Conservation (phyloP, 2,888 invertebrate species). For the Acanthosepion lycidas region DNA sequence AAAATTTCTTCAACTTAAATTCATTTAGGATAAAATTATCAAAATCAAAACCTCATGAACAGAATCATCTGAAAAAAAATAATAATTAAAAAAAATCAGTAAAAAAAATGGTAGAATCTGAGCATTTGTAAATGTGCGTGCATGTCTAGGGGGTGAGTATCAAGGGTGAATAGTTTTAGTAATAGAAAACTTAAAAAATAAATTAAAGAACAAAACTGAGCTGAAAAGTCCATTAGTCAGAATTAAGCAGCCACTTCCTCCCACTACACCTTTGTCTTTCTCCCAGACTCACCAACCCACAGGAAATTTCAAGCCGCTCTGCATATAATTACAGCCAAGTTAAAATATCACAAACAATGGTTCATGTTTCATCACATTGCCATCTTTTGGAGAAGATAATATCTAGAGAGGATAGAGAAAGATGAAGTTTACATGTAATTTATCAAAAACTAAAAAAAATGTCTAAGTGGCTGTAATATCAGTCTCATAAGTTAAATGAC, state of each 20-base stretch:
- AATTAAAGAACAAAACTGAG: not conserved
- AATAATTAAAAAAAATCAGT: too few species aligned
- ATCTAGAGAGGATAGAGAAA: not conserved
- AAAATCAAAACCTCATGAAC: too few species aligned
- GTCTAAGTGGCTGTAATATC: not conserved
- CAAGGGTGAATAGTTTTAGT: not conserved
- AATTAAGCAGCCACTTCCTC: not conserved
- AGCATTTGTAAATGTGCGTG: too few species aligned
- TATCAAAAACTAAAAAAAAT: not conserved
- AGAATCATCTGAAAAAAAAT: too few species aligned
- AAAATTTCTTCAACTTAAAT: too few species aligned
- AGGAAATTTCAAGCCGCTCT: conserved; percentile 11
- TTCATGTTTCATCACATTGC: not conserved
- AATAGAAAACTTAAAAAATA: not conserved
- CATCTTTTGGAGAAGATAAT: not conserved
- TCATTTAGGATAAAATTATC: too few species aligned
- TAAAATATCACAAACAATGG: conserved; percentile 18
- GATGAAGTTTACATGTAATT: not conserved
- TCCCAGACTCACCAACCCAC: not conserved
- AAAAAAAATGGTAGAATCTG: too few species aligned
- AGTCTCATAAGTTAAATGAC: not conserved
- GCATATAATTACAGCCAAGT: not conserved
- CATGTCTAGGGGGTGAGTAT: not conserved
- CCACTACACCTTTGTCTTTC: not conserved
- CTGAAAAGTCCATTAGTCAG: not conserved